Evolutionary conservation across 2,888 invertebrate genomes (phyloP), one percentile per base, ranked within the genome.

Genomic region (Gortyna flavago): DNA sequence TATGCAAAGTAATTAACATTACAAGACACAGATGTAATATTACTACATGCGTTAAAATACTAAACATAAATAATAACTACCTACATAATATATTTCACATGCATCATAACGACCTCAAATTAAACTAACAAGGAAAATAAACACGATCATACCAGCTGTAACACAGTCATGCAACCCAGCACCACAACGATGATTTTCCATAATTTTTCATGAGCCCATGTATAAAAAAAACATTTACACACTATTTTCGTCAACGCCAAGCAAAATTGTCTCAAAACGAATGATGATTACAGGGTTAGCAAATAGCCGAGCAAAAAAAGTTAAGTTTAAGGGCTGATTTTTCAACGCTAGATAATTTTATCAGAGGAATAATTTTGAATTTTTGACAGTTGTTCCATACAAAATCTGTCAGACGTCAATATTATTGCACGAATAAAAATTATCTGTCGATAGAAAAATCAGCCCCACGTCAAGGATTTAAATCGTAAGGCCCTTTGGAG

Each of bases 141-240:
- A 61, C 66, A 71, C 11, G 18, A 7, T 57, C 73, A 59, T 75
- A 84, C 81, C 81, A 85, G 54, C 72, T 69, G 29, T 41, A 65
- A 65, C 32, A 64, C 54, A 74, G 29, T 5, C 81, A 84, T 61
- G 75, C 75, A 48, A 62, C n/a, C 79, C 84, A 78, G 44, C 65
- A 83, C 79, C 84, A 29, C 38, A 74, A 29, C 5, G 38, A 62
- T n/a, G 29, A 61, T 29, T 54, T 32, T 74, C 59, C 64, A 29
- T 25, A 25, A 51, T 38, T n/a, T 29, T 48, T 66, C 13, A 59
- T 3, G n/a, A 16, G 16, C 25, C 44, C 35, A 69, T 61, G 21
- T 21, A 74, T 57, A 18, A 29, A 62, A 59, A 61, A 29, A 4
- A 51, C 1, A 16, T 25, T 48, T 44, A 44, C 13, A 32, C 5